phyloP scores from a whole-genome alignment of 2,113 vertebrate species.

The Pseudois nayaur region DNA sequence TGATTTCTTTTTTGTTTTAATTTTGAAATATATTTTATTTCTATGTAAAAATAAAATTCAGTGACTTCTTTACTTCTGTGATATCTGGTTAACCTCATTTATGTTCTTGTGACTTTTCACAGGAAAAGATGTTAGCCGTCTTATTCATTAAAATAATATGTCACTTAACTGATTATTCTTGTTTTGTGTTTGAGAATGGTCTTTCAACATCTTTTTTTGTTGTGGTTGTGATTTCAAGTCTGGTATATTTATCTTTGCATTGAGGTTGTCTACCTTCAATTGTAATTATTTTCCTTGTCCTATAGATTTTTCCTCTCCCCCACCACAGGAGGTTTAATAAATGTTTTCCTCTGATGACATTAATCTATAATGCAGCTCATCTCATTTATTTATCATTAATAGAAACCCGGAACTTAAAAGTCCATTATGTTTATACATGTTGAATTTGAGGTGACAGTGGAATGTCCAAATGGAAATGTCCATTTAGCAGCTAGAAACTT shows the following conservation, averaged over 20 bases:
- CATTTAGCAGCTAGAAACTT: not conserved
- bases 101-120: not conserved
- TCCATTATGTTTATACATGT: not conserved
- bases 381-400: not conserved
- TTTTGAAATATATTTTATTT: not conserved
- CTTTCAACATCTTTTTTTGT: not conserved
- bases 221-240: not conserved
- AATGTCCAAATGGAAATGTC: not conserved
- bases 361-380: not conserved
- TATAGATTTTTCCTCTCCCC: not conserved
- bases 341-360: not conserved
- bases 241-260: not conserved
- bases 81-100: conserved; percentile 10
- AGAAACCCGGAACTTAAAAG: not conserved
- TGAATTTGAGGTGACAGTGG: not conserved
- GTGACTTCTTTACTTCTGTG: not conserved
- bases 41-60: conserved; percentile 18
- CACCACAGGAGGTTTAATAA: not conserved
- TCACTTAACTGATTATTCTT: not conserved
- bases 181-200: not conserved
- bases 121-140: not conserved
- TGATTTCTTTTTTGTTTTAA: not conserved
- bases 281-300: not conserved
- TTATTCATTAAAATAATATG: not conserved
- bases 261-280: not conserved